Evolutionary conservation across 2,888 invertebrate genomes (phyloP).

Genomic region (Liopterus haemorrhoidalis): DNA sequence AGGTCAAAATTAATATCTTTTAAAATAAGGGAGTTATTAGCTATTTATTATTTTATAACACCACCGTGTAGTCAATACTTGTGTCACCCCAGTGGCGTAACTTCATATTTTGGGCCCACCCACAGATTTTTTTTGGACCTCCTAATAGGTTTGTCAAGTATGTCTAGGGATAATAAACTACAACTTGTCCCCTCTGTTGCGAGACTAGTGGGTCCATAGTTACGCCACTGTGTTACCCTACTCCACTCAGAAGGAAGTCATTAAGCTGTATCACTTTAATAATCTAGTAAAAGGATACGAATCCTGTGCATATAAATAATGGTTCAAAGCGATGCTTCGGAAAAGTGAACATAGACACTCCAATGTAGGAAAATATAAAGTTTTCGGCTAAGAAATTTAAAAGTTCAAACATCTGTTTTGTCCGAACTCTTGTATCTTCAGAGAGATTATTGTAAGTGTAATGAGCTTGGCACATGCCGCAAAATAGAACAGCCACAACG

Average conservation of each 20-base stretch:
- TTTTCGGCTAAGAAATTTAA: slow-evolving; percentile 95
- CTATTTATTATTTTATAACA: slow-evolving; percentile 1
- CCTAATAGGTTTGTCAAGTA: too few relatives aligned
- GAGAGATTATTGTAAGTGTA: slow-evolving; percentile 97
- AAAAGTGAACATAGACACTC: slow-evolving; percentile 97
- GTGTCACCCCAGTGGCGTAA: too few relatives aligned
- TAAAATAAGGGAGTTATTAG: slow-evolving; percentile 10
- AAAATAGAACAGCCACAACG: slow-evolving; percentile 95
- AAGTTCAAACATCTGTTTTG: slow-evolving; percentile 88
- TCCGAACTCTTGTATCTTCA: slow-evolving; percentile 75
- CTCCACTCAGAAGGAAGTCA: too few relatives aligned
- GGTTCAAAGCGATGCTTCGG: slow-evolving; percentile 91
- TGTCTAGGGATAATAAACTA: too few relatives aligned
- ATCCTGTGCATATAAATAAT: slow-evolving; percentile 85
- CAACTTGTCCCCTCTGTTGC: too few relatives aligned
- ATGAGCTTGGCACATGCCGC: slow-evolving; percentile 98
- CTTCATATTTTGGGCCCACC: too few relatives aligned
- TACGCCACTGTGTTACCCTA: too few relatives aligned
- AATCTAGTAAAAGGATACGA: slow-evolving; percentile 70
- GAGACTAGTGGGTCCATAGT: too few relatives aligned
- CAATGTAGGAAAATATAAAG: slow-evolving; percentile 97
- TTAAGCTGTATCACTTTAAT: slow-evolving; percentile 12
- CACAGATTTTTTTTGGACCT: too few relatives aligned
- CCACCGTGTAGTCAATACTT: background rate
- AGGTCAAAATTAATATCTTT: too few relatives aligned